Percentiles rank a stretch among this genome's conserved stretches.
These are phyloP conservation scores for Chrysodeixis includens DNA, from an alignment of 2,888 invertebrate genomes.

Conservation along the genomic window DNA sequence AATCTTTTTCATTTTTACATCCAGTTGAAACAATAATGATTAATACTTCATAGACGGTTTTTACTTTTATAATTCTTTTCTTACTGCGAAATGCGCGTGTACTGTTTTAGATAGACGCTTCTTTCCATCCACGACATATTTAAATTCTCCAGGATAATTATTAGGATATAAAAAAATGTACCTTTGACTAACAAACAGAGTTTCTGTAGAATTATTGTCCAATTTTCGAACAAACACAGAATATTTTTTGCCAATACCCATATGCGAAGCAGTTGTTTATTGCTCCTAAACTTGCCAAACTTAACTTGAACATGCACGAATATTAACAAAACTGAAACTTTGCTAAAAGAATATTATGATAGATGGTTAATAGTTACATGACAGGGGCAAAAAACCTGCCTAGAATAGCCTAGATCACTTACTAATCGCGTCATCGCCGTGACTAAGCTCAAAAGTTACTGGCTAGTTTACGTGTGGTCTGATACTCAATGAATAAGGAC, in stretches of 20 bases:
- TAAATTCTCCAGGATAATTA: too few relatives aligned
- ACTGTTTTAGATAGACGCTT: too few relatives aligned
- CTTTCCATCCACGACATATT: too few relatives aligned
- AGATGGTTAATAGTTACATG: neutral
- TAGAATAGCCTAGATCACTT: neutral
- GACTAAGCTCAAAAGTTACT: neutral
- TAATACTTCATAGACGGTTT: too few relatives aligned
- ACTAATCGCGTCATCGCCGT: neutral
- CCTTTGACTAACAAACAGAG: too few relatives aligned
- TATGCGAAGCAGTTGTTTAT: neutral
- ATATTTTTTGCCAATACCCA: neutral
- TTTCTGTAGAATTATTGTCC: too few relatives aligned
- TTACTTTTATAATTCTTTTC: too few relatives aligned
- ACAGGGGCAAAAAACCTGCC: neutral
- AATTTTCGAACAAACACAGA: too few relatives aligned
- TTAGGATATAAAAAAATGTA: too few relatives aligned
- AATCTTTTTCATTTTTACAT: too few relatives aligned
- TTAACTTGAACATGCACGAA: neutral
- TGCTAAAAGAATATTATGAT: neutral
- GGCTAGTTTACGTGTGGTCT: neutral
- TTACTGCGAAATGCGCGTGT: too few relatives aligned
- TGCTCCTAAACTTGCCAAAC: neutral
- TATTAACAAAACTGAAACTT: neutral
- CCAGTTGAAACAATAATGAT: too few relatives aligned
- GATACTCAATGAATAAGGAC: neutral